These are phyloP conservation scores for Acromyrmex heyeri DNA, from an alignment of 1,140 invertebrate species.

Conservation along the genomic window DNA sequence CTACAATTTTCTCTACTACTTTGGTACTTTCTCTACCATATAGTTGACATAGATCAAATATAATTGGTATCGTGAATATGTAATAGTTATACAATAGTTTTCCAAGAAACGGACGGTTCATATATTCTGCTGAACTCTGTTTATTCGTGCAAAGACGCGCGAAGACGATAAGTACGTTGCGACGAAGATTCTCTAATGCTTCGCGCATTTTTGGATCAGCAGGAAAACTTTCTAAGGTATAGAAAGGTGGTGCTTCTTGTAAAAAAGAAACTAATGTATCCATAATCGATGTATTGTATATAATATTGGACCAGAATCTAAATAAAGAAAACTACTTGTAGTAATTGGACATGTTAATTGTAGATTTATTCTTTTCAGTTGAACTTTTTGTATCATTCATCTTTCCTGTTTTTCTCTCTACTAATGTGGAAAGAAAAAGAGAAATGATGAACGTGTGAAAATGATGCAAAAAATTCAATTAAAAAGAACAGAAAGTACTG, in stretches of 20 bases:
- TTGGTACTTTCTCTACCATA: slow-evolving; percentile 90
- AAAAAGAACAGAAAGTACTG: background rate
- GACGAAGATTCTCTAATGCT: slow-evolving; percentile 87
- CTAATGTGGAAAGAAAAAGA: too few species aligned
- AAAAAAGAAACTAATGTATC: slow-evolving; percentile 91
- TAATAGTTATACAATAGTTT: slow-evolving; percentile 93
- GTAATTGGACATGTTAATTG: background rate
- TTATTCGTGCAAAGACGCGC: slow-evolving; percentile 91
- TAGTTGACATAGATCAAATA: slow-evolving; percentile 92
- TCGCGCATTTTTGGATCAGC: slow-evolving; percentile 84
- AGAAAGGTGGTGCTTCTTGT: slow-evolving; percentile 91
- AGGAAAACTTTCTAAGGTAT: slow-evolving; percentile 87
- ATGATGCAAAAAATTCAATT: too few species aligned
- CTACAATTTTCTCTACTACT: slow-evolving; percentile 89
- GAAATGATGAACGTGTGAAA: too few species aligned
- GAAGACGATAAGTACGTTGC: slow-evolving; percentile 90
- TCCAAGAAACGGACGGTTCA: slow-evolving; percentile 89
- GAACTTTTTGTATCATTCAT: too few species aligned
- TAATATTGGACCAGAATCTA: slow-evolving; percentile 94
- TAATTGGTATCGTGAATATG: slow-evolving; percentile 93
- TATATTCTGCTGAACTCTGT: slow-evolving; percentile 90
- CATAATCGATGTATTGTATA: slow-evolving; percentile 90
- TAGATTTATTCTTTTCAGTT: too few species aligned
- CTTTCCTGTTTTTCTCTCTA: too few species aligned
- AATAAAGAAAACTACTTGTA: slow-evolving; percentile 52